Base-by-base conservation (phyloP, 92 coral and sea anemone species). In the Nematostella vectensis region DNA sequence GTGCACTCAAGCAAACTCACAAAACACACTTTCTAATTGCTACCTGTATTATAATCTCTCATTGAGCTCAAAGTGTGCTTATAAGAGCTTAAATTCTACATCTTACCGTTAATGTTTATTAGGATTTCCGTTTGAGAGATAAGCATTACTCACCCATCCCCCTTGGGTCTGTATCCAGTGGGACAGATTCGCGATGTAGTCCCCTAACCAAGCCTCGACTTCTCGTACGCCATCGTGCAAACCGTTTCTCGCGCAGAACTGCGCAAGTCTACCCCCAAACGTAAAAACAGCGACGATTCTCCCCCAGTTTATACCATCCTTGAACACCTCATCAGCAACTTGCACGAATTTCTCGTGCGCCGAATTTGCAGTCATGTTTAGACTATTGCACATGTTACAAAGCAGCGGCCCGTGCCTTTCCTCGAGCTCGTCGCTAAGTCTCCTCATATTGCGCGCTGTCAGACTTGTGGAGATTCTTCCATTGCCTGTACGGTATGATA, bases 241-340 rank as follows among this genome's bases (percentile, higher is more conserved):
- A 2, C 95, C 88, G 17, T 68, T 75, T 13, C 76, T 57, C 47
- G 52, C 56, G 27, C 82, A 74, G 52, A 74, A 66, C 61, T 75
- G 70, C 9, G 95, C 88, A 21, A 85, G 62, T 48, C 71, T 70
- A 19, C 81, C 88, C 13, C 84, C 95, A 50, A 85, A 85, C 2
- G 95, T 78, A 48, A 69, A 85, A 15, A 85, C 40, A 3, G 95
- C 95, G 29, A 85, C 95, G 36, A 85, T 85, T 40, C 95, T 50
- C 11, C 95, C 95, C 95, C 95, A 85, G 77, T 85, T 85, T 26
- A 80, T 58, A 17, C 95, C 95, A 11, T 85, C 95, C 15, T 84
- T 55, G 58, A 85, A 85, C 3, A 85, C 95, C 39, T 85, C 95
- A 53, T 85, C 95, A 27, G 95, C 95, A 48, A 85, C 84, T 48